phyloP scores from a whole-genome alignment of 2,113 vertebrate species.

The Sapayoa aenigma region DNA sequence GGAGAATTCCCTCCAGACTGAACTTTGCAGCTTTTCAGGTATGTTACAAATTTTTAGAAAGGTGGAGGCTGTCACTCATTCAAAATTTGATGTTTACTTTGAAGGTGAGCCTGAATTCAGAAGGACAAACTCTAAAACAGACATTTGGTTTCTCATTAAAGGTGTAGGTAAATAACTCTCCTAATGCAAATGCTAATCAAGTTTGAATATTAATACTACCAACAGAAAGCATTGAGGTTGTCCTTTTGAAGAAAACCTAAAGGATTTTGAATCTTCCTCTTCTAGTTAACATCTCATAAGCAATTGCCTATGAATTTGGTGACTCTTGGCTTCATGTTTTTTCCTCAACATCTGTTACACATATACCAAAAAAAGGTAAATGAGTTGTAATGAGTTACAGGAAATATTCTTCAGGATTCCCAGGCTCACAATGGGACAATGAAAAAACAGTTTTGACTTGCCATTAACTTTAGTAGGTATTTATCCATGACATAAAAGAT shows the following conservation, averaged over 20 bases:
- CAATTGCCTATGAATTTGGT: neutral
- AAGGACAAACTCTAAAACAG: neutral
- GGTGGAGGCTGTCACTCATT: neutral
- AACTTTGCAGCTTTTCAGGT: neutral
- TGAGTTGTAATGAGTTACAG: neutral
- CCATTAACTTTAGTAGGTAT: neutral
- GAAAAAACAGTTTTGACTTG: neutral
- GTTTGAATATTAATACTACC: neutral
- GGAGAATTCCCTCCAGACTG: neutral
- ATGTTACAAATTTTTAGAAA: neutral
- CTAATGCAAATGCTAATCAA: neutral
- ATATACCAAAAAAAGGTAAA: neutral
- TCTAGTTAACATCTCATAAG: neutral
- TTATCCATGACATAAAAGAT: neutral
- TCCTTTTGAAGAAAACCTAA: neutral
- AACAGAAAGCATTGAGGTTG: neutral
- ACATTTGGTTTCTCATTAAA: neutral
- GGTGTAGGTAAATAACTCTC: neutral
- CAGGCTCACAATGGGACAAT: neutral
- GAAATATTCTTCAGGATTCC: neutral
- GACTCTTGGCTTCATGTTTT: neutral
- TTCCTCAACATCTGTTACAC: neutral
- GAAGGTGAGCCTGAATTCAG: neutral
- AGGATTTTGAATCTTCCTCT: neutral
- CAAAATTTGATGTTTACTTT: neutral